phyloP scores from a whole-genome alignment of 1,140 invertebrate species.

The Neodiprion lecontei region DNA sequence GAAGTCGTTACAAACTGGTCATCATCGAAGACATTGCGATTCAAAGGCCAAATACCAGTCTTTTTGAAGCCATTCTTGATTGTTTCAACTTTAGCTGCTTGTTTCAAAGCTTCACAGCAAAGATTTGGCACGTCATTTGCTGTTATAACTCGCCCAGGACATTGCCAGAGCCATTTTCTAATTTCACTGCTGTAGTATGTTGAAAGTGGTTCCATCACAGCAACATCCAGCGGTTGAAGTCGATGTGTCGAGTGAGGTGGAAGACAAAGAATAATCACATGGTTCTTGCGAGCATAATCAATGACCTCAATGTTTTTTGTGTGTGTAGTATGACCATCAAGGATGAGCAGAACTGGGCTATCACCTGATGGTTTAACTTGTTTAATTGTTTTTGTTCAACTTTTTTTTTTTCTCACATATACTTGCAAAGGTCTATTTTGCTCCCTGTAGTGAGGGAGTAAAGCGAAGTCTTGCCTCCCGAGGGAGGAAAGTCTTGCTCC shows the following conservation, averaged over 20 bases:
- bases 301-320: slow-evolving; percentile 52
- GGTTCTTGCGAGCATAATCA: slow-evolving; percentile 43
- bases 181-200: slow-evolving; percentile 20
- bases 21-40: slow-evolving; percentile 48
- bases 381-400: slow-evolving; percentile 11
- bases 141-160: slow-evolving; percentile 12
- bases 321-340: slow-evolving; percentile 52
- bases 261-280: slow-evolving; percentile 46
- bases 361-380: slow-evolving; percentile 29
- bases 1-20: slow-evolving; percentile 43
- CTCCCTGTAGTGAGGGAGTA: too few species aligned
- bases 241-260: slow-evolving; percentile 53
- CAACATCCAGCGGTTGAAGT: slow-evolving; percentile 51
- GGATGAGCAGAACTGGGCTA: slow-evolving; percentile 44
- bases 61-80: slow-evolving; percentile 51
- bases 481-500: too few species aligned
- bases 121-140: slow-evolving; percentile 30
- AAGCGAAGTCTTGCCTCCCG: too few species aligned
- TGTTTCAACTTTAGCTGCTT: slow-evolving; percentile 47
- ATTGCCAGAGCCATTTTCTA: slow-evolving; percentile 10
- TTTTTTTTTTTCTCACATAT: too few species aligned
- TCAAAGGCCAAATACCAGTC: slow-evolving; percentile 50
- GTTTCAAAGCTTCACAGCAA: slow-evolving; percentile 43
- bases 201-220: slow-evolving; percentile 44
- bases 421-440: too few species aligned